Conservation (phyloP, 2,113 vertebrate genomes). For the Condylura cristata region DNA sequence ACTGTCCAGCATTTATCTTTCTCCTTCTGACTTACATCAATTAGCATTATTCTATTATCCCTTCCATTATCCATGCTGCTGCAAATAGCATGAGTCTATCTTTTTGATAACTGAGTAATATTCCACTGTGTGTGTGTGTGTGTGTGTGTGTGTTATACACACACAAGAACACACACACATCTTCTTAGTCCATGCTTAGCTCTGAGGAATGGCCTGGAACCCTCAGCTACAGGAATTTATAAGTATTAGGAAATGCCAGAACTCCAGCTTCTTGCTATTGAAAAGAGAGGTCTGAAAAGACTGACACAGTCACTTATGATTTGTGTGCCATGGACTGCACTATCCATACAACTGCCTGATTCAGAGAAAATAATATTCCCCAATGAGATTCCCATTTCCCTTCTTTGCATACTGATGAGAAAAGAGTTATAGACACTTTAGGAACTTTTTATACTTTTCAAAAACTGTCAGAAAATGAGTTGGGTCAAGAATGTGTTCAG, state of each 20-base stretch:
- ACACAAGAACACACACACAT: too few relatives aligned
- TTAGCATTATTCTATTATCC: too few relatives aligned
- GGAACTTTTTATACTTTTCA: not conserved
- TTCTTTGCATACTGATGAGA: not conserved
- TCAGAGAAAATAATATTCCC: not conserved
- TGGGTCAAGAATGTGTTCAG: not conserved
- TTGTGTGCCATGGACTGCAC: not conserved
- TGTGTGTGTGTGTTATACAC: too few relatives aligned
- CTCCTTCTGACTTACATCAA: too few relatives aligned
- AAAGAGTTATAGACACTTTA: not conserved
- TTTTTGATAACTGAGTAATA: too few relatives aligned
- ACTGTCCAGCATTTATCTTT: too few relatives aligned
- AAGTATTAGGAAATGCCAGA: not conserved
- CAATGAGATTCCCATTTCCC: not conserved
- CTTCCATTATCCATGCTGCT: too few relatives aligned
- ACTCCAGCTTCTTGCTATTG: not conserved
- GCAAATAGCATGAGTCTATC: too few relatives aligned
- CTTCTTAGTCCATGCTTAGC: not conserved
- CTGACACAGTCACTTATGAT: not conserved
- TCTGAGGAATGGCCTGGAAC: slow-evolving; percentile 4
- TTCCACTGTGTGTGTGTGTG: too few relatives aligned
- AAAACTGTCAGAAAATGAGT: not conserved
- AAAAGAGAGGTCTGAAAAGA: slow-evolving; percentile 25
- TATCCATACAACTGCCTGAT: not conserved
- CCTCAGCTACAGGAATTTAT: not conserved